Percentiles rank a stretch among this genome's conserved stretches.
phyloP scores from a whole-genome alignment of 2,797 vertebrate species.

The Pipistrellus kuhlii region DNA sequence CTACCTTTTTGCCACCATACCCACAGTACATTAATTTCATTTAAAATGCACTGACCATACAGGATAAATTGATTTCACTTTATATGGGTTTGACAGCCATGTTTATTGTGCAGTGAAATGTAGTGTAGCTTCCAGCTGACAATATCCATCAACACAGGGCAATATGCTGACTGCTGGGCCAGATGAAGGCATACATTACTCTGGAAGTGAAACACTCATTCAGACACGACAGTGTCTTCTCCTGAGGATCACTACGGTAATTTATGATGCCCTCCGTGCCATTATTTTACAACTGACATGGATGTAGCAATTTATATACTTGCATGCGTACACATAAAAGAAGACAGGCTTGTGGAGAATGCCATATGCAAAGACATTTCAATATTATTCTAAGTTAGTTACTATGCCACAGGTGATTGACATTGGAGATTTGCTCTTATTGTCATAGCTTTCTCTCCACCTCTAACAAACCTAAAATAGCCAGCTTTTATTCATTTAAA shows the following conservation, averaged over 20 bases:
- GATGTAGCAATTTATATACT: slow-evolving; percentile 98
- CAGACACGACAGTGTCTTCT: slow-evolving; percentile 93
- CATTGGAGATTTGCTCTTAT: slow-evolving; percentile 71
- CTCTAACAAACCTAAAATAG: slow-evolving; percentile 56
- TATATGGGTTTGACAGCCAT: slow-evolving; percentile 98
- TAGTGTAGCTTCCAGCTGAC: slow-evolving; percentile 96
- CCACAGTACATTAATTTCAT: slow-evolving; percentile 99
- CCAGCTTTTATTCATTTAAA: slow-evolving; percentile 34
- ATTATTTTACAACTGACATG: slow-evolving; percentile 98
- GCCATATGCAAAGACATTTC: slow-evolving; percentile 84
- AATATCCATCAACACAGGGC: slow-evolving; percentile 98
- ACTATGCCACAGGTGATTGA: slow-evolving; percentile 83
- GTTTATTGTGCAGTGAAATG: slow-evolving; percentile 99
- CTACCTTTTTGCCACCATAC: slow-evolving; percentile 90
- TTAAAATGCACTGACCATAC: slow-evolving; percentile 98
- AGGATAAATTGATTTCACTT: slow-evolving; percentile 99
- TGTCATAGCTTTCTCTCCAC: slow-evolving; percentile 62
- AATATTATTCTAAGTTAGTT: slow-evolving; percentile 83
- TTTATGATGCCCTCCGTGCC: slow-evolving; percentile 94
- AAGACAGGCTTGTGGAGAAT: slow-evolving; percentile 91
- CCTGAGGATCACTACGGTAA: slow-evolving; percentile 92
- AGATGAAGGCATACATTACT: slow-evolving; percentile 99
- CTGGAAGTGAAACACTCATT: slow-evolving; percentile 94
- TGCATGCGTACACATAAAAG: slow-evolving; percentile 91
- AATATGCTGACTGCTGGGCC: slow-evolving; percentile 98